Evolutionary conservation across 1,140 invertebrate species (phyloP).

Genomic region (Stegodyphus mimosarum): DNA sequence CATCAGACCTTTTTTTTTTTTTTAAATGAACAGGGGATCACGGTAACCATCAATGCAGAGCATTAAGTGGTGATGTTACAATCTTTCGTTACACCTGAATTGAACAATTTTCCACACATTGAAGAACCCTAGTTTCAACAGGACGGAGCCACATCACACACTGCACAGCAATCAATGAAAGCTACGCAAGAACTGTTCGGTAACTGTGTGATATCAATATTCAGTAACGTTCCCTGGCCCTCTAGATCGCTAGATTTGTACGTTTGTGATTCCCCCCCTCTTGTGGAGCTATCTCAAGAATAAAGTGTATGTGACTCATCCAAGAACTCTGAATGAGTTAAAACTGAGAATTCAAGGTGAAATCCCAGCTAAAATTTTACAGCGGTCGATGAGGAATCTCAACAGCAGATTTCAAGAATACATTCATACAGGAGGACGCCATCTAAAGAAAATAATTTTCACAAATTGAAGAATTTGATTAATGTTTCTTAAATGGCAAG

Average conservation of each 20-base stretch:
- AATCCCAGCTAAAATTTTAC: neutral
- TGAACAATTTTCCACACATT: neutral
- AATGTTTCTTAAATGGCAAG: conserved; percentile 6
- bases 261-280: neutral
- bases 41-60: neutral
- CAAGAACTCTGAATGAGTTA: neutral
- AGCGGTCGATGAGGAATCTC: neutral
- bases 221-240: neutral
- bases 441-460: neutral
- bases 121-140: conserved; percentile 4
- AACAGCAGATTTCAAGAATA: conserved; percentile 3
- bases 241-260: neutral
- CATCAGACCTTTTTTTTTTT: conserved; percentile 36
- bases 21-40: neutral
- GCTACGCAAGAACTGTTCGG: neutral
- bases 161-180: neutral
- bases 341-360: neutral
- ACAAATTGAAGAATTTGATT: neutral
- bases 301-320: neutral
- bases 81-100: neutral
- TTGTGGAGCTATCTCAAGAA: neutral
- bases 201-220: neutral
- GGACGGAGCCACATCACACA: conserved; percentile 43
- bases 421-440: neutral
- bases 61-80: conserved; percentile 1